A percentile compares a stretch with the other conserved stretches of the same genome.
These are phyloP conservation scores for Myiagra hebetior DNA, from an alignment of 2,113 vertebrate genomes.

Conservation along the genomic window DNA sequence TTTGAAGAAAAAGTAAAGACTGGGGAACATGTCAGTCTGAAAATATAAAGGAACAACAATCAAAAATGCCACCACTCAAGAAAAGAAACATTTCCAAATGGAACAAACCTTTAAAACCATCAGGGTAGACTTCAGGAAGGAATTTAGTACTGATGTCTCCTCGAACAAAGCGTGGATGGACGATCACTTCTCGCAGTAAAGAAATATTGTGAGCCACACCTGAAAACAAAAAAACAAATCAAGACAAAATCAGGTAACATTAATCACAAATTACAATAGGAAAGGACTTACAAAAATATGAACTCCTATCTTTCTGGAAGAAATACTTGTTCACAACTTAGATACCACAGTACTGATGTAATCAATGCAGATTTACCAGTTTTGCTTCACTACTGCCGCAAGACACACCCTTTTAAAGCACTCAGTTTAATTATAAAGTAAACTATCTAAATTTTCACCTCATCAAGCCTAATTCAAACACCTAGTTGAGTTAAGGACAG, in stretches of 20 bases:
- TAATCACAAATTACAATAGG: background rate
- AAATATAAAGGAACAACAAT: background rate
- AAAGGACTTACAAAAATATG: background rate
- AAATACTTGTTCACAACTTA: background rate
- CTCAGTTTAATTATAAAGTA: background rate
- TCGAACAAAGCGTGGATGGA: slow-evolving; percentile 87
- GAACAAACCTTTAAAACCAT: slow-evolving; percentile 91
- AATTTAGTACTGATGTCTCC: slow-evolving; percentile 96
- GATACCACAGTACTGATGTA: background rate
- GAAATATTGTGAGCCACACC: slow-evolving; percentile 97
- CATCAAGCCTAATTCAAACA: background rate
- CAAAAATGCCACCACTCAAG: background rate
- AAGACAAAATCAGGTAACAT: background rate
- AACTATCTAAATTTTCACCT: background rate
- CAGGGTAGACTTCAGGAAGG: slow-evolving; percentile 92
- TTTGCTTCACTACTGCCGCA: background rate
- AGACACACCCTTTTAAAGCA: background rate
- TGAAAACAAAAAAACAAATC: slow-evolving; percentile 61
- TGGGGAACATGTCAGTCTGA: background rate
- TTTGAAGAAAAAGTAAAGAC: background rate
- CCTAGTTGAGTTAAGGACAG: background rate
- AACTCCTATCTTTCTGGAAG: background rate
- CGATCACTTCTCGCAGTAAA: slow-evolving; percentile 90
- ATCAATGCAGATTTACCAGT: background rate
- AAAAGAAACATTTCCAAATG: background rate